Evolutionary conservation across 2,797 vertebrate species (phyloP).

Genomic region (Chaunax sp.): DNA sequence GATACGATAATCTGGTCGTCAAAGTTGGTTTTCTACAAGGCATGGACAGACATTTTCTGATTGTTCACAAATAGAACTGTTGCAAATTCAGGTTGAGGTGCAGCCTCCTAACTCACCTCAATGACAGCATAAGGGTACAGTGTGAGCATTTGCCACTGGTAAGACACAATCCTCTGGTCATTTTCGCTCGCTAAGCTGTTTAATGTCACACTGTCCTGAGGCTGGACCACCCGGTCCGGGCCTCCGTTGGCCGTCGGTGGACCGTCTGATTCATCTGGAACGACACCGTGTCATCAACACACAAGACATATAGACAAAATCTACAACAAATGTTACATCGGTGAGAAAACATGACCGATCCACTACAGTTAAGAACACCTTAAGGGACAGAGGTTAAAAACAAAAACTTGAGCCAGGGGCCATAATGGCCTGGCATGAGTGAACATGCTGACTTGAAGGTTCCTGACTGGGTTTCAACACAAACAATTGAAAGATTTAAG

Average conservation of each 20-base stretch:
- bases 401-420: constrained; percentile 34
- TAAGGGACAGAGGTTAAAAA: neutral
- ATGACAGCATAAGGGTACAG: constrained; percentile 71
- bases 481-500: neutral
- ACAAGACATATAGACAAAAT: neutral
- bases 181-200: constrained; percentile 86
- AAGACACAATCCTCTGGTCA: constrained; percentile 77
- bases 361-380: neutral
- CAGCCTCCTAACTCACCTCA: constrained; percentile 77
- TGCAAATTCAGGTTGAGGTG: neutral
- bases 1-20: constrained; percentile 84
- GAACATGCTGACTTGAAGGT: constrained; percentile 46
- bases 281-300: neutral
- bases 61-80: neutral
- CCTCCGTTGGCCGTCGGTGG: constrained; percentile 85
- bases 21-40: constrained; percentile 73
- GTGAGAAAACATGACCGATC: neutral
- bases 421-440: constrained; percentile 43
- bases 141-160: constrained; percentile 83
- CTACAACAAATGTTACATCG: neutral
- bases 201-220: constrained; percentile 84
- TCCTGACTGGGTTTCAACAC: constrained; percentile 21
- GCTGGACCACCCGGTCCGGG: constrained; percentile 88
- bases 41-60: neutral
- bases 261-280: constrained; percentile 64